Conservation (phyloP, 2,113 vertebrate species). For the Aythya baeri region DNA sequence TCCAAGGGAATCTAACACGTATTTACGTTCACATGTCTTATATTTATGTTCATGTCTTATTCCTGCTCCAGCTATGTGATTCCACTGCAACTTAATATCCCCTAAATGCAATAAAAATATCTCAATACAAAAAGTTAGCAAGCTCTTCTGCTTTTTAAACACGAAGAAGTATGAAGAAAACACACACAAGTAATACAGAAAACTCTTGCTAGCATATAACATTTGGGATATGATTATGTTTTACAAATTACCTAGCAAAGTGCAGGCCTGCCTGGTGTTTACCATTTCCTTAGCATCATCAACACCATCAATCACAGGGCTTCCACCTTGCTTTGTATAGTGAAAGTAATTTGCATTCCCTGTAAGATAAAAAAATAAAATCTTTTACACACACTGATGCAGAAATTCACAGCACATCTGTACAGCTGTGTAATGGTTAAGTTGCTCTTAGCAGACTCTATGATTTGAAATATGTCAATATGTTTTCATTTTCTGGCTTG, state of each 20-base stretch:
- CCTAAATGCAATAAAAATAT: neutral
- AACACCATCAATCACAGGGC: conserved; percentile 90
- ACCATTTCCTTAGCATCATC: conserved; percentile 92
- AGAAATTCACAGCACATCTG: neutral
- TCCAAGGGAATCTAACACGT: neutral
- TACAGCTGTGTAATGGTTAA: neutral
- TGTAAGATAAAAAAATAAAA: conserved; percentile 43
- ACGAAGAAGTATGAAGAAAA: neutral
- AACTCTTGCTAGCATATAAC: neutral
- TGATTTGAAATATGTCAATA: neutral
- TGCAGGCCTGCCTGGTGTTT: conserved; percentile 90
- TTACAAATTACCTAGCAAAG: conserved; percentile 86
- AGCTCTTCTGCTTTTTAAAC: neutral
- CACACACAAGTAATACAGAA: accelerated
- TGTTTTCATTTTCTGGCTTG: neutral
- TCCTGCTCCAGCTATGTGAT: neutral
- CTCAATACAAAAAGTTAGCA: neutral
- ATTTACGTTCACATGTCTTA: neutral
- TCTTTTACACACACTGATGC: neutral
- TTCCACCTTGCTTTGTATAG: conserved; percentile 93
- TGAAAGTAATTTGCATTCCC: conserved; percentile 87
- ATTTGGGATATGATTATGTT: neutral
- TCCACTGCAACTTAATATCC: neutral
- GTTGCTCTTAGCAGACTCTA: neutral
- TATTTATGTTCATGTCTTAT: neutral